These are phyloP conservation scores for Percina caprodes DNA, from an alignment of 2,113 vertebrate genomes.

Conservation along the genomic window DNA sequence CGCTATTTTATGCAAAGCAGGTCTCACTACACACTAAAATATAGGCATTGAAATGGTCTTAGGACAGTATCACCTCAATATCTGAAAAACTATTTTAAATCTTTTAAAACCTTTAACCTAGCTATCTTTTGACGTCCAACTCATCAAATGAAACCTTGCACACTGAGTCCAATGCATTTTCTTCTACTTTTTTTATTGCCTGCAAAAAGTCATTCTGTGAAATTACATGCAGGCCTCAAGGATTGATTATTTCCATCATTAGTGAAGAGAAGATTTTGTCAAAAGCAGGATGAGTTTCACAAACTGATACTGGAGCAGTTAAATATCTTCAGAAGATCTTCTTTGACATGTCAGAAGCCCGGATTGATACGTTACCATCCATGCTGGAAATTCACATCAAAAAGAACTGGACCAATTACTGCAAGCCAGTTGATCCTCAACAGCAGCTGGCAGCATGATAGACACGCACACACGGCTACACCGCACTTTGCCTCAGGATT, in stretches of 20 bases:
- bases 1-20: neutral
- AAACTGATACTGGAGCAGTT: neutral
- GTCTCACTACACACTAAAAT: neutral
- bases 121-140: neutral
- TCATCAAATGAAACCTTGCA: neutral
- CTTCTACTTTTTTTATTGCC: neutral
- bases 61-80: neutral
- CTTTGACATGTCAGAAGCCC: neutral
- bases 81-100: neutral
- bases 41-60: neutral
- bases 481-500: constrained; percentile 6
- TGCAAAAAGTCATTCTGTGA: neutral
- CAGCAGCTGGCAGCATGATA: constrained; percentile 11
- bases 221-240: constrained; percentile 22
- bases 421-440: constrained; percentile 28
- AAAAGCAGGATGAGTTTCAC: neutral
- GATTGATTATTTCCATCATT: constrained; percentile 5
- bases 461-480: neutral
- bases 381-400: constrained; percentile 30
- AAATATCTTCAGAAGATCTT: neutral
- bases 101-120: neutral
- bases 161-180: neutral
- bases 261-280: neutral
- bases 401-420: constrained; percentile 42
- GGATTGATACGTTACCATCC: neutral